Conservation (phyloP, 1,140 invertebrate genomes). For the Ips typographus region DNA sequence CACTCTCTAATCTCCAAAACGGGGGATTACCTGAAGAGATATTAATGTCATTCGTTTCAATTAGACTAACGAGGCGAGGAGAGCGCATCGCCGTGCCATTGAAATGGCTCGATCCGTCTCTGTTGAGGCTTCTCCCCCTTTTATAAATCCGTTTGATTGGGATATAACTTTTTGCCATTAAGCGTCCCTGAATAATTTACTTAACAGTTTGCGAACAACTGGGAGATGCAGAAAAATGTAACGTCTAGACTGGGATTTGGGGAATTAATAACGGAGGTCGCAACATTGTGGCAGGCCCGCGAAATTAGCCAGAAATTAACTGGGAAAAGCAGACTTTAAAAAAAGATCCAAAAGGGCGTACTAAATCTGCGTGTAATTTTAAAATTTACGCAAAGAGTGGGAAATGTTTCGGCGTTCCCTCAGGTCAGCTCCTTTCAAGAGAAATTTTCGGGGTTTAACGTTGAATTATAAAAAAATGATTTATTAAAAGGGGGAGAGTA, state of each 20-base stretch:
- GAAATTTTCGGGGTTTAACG: not conserved
- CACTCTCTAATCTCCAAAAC: constrained; percentile 24
- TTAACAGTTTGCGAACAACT: not conserved
- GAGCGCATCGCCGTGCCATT: constrained; percentile 21
- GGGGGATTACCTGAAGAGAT: constrained; percentile 36
- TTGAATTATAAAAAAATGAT: not conserved
- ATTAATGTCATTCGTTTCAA: constrained; percentile 37
- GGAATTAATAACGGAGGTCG: constrained; percentile 6
- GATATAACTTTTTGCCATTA: constrained; percentile 9
- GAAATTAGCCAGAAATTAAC: constrained; percentile 20
- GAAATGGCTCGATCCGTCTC: constrained; percentile 25
- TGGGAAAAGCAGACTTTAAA: not conserved
- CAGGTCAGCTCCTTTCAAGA: constrained; percentile 6
- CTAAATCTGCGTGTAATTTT: constrained; percentile 18
- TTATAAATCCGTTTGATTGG: constrained; percentile 15
- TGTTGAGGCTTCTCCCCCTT: constrained; percentile 13
- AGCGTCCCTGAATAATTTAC: constrained; percentile 2
- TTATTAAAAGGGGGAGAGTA: constrained; percentile 2
- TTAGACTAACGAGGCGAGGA: constrained; percentile 34
- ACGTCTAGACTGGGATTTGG: constrained; percentile 8
- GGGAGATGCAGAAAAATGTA: constrained; percentile 5
- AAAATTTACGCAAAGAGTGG: constrained; percentile 1
- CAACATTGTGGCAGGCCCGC: not conserved
- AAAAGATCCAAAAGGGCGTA: constrained; percentile 14
- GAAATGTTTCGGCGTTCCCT: constrained; percentile 9